A percentile compares a stretch with the other conserved stretches of the same genome.
Conservation (phyloP, 2,113 vertebrate genomes). For the Scortum barcoo region DNA sequence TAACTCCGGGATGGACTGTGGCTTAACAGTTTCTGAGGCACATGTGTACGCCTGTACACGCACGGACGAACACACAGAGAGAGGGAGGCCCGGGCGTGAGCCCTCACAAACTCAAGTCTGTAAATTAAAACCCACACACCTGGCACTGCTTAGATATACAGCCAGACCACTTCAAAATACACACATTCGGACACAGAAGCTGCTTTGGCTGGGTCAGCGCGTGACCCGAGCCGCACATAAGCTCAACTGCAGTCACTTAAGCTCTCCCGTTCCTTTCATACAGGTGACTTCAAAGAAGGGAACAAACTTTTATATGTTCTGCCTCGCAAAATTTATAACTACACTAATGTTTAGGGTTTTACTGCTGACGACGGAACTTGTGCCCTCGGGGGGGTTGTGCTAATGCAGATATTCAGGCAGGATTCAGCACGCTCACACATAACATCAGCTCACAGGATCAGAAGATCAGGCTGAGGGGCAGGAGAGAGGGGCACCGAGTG, state of each 20-base stretch:
- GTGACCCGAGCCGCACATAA: slow-evolving; percentile 18
- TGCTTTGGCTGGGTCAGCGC: slow-evolving; percentile 2
- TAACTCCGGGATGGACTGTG: slow-evolving; percentile 36
- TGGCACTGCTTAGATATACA: slow-evolving; percentile 57
- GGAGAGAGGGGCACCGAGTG: not conserved
- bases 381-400: slow-evolving; percentile 22
- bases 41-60: not conserved
- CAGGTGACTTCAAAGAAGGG: slow-evolving; percentile 49
- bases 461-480: slow-evolving; percentile 20
- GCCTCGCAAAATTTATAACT: slow-evolving; percentile 15
- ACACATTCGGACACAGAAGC: slow-evolving; percentile 40
- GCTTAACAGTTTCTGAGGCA: slow-evolving; percentile 37
- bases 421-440: slow-evolving; percentile 55
- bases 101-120: slow-evolving; percentile 35
- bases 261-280: slow-evolving; percentile 7
- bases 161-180: slow-evolving; percentile 37
- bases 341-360: slow-evolving; percentile 29
- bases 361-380: slow-evolving; percentile 21
- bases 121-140: slow-evolving; percentile 66
- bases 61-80: not conserved
- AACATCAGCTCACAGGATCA: slow-evolving; percentile 25
- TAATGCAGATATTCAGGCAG: slow-evolving; percentile 48
- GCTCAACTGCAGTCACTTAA: slow-evolving; percentile 38
- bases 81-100: slow-evolving; percentile 35
- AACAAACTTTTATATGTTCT: slow-evolving; percentile 17